These are phyloP conservation scores for Lacanobia oleracea DNA, from an alignment of 2,888 invertebrate species.

Conservation along the genomic window DNA sequence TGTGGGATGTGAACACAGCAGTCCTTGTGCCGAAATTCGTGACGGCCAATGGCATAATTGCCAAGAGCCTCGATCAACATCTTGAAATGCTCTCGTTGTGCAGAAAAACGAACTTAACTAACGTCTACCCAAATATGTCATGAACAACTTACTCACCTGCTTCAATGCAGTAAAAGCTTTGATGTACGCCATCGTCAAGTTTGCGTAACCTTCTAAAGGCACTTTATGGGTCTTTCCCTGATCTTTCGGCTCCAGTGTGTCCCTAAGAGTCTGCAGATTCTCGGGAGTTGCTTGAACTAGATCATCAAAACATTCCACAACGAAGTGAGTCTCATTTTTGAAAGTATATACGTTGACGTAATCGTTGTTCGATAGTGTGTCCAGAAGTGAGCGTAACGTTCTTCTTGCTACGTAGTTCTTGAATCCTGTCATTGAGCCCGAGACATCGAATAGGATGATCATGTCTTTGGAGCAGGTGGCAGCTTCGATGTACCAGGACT, in stretches of 20 bases:
- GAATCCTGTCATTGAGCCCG: conserved; percentile 98
- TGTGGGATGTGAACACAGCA: too few relatives aligned
- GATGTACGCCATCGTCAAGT: conserved; percentile 95
- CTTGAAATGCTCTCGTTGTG: too few relatives aligned
- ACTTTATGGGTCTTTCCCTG: conserved; percentile 86
- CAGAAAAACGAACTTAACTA: too few relatives aligned
- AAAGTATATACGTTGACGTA: conserved; percentile 98
- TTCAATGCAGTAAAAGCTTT: conserved; percentile 96
- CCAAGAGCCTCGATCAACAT: too few relatives aligned
- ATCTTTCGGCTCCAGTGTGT: conserved; percentile 90
- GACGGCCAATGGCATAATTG: too few relatives aligned
- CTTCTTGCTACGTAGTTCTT: conserved; percentile 94
- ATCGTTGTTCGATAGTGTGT: conserved; percentile 99
- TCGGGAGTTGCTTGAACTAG: conserved; percentile 97
- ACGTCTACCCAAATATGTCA: background rate
- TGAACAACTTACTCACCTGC: conserved; percentile 87
- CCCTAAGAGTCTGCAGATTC: conserved; percentile 94
- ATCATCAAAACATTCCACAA: conserved; percentile 96
- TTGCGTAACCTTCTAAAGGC: conserved; percentile 94
- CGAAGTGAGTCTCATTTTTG: conserved; percentile 93
- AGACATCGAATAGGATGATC: conserved; percentile 97
- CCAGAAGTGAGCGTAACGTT: conserved; percentile 96
- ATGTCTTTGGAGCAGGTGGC: conserved; percentile 99
- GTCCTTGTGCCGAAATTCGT: too few relatives aligned
- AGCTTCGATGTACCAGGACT: conserved; percentile 99